Conservation (phyloP, 2,888 invertebrate genomes). For the Caenorhabditis angaria region DNA sequence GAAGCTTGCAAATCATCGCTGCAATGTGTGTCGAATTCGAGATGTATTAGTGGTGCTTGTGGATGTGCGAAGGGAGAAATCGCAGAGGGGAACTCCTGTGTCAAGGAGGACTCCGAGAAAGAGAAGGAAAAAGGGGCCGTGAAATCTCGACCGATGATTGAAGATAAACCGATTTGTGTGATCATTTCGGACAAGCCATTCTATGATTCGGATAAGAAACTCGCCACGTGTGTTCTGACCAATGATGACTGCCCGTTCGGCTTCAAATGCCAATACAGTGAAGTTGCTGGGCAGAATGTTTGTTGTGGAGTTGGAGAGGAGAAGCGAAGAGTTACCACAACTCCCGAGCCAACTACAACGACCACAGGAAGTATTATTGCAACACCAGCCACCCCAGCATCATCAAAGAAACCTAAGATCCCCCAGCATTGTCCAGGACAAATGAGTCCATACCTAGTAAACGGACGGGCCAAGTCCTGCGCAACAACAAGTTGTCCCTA, state of each 20-base stretch:
- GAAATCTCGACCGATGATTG: neutral
- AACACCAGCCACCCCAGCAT: neutral
- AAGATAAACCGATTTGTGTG: constrained; percentile 19
- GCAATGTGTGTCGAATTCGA: constrained; percentile 50
- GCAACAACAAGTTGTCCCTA: constrained; percentile 52
- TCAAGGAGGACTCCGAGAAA: constrained; percentile 22
- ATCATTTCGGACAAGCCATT: constrained; percentile 29
- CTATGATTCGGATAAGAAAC: constrained; percentile 18
- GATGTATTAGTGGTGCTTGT: constrained; percentile 46
- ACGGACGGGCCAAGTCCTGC: constrained; percentile 53
- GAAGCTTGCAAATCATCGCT: constrained; percentile 49
- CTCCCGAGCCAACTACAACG: neutral
- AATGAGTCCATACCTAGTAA: constrained; percentile 52
- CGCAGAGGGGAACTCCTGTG: constrained; percentile 28
- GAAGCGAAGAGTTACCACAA: constrained; percentile 4
- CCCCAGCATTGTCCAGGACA: constrained; percentile 47
- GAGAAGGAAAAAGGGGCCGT: neutral
- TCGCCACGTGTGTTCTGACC: constrained; percentile 31
- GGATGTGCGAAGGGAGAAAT: constrained; percentile 51
- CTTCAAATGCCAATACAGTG: constrained; percentile 47
- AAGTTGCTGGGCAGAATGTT: constrained; percentile 38
- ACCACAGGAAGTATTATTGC: constrained; percentile 15
- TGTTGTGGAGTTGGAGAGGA: constrained; percentile 38
- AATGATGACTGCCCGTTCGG: constrained; percentile 48
- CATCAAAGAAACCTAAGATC: constrained; percentile 12